Conservation (phyloP, 2,888 invertebrate genomes). For the Axea sp. region DNA sequence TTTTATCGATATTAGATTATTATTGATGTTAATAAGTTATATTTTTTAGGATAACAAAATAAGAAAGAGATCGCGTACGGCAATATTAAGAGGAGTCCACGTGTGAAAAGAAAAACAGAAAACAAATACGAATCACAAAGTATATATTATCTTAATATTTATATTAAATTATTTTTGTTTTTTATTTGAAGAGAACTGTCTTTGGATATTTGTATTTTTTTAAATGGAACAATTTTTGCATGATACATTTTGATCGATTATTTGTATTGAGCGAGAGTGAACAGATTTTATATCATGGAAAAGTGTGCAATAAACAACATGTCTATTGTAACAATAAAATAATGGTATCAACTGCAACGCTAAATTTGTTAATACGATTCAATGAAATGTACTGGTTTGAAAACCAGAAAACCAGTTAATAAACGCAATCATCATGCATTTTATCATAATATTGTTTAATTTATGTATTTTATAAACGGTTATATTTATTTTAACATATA, state of each 20-base stretch:
- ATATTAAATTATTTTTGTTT: conserved; percentile 77
- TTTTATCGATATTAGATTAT: conserved; percentile 33
- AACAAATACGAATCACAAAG: conserved; percentile 60
- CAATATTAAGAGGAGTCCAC: conserved; percentile 67
- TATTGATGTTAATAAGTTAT: conserved; percentile 43
- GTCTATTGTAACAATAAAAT: conserved; percentile 76
- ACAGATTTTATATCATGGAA: conserved; percentile 75
- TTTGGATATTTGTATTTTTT: conserved; percentile 72
- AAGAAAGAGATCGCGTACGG: conserved; percentile 53
- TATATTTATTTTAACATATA: neutral
- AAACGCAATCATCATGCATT: conserved; percentile 75
- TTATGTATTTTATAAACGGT: conserved; percentile 3
- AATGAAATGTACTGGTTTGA: conserved; percentile 70
- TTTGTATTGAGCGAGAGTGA: conserved; percentile 72
- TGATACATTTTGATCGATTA: conserved; percentile 70
- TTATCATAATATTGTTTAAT: conserved; percentile 43
- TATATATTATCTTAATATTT: conserved; percentile 74
- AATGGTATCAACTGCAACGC: conserved; percentile 74
- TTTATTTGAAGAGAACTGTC: conserved; percentile 65
- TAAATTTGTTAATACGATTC: conserved; percentile 73
- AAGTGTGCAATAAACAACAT: conserved; percentile 76
- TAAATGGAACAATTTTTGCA: conserved; percentile 68
- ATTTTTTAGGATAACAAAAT: conserved; percentile 43
- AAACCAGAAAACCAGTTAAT: conserved; percentile 73
- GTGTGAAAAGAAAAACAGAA: conserved; percentile 62